A percentile compares a stretch with the other conserved stretches of the same genome.
These are phyloP conservation scores for Dryadula phaetusa DNA, from an alignment of 2,888 invertebrate genomes.

Conservation along the genomic window DNA sequence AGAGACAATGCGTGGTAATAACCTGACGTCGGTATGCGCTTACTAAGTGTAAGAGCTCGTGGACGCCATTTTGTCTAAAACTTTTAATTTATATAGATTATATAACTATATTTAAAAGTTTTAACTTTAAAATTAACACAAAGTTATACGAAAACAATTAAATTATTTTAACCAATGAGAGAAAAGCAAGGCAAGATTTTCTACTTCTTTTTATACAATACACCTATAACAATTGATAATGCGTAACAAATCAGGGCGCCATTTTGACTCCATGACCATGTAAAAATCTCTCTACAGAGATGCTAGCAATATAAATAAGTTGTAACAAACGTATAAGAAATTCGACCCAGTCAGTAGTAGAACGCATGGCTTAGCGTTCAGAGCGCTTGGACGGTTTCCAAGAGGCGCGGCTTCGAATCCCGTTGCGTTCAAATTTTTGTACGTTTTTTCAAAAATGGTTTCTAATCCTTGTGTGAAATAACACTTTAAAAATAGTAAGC, in stretches of 20 bases:
- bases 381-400: no score
- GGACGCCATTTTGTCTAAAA: slow-evolving; percentile 37
- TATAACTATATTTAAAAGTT: not conserved
- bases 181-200: not conserved
- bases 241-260: slow-evolving; percentile 4
- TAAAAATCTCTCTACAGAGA: no score
- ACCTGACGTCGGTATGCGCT: slow-evolving; percentile 62
- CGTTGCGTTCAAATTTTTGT: no score
- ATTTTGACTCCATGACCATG: no score
- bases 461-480: no score
- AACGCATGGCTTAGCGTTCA: no score
- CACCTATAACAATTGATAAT: slow-evolving; percentile 2
- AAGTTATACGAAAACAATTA: not conserved
- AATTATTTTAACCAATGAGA: not conserved
- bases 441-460: no score
- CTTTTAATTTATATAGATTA: slow-evolving; percentile 14
- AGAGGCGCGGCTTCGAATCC: no score
- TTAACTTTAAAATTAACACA: not conserved
- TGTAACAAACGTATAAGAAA: no score
- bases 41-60: slow-evolving; percentile 32
- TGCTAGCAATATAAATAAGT: no score
- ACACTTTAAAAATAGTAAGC: no score
- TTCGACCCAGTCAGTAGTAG: no score
- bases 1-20: slow-evolving; percentile 77
- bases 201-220: not conserved